Base-by-base conservation (phyloP, 1,140 invertebrate species). In the Chironomus tepperi region DNA sequence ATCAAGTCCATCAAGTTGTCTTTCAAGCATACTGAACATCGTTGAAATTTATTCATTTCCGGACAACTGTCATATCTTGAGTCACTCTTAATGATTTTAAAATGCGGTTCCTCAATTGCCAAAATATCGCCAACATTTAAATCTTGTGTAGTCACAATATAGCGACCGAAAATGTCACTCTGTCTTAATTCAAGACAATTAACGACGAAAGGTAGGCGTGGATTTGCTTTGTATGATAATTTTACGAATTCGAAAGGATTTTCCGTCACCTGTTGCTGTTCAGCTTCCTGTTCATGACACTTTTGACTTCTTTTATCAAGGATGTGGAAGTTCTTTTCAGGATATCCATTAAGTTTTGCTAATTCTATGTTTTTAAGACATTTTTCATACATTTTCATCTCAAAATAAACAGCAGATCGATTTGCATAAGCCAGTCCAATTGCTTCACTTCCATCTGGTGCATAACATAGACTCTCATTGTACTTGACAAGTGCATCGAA, bases 341-440 rank as follows among this genome's bases (percentile, higher is more conserved):
- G 74, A 57, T 65, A 74, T 21, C 19, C 18, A 34, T n/a, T 16
- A 10, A 12, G 21, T 57, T 57, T 74, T 16, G 74, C 74, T 15
- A 65, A 10, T 6, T 74, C 57, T 16, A 74, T 74, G 65, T 74
- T 57, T 15, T 57, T 64, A 2, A 74, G n/a, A 16, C 47, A 65
- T 57, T 74, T 57, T n/a, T 67, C 24, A 57, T 65, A 74, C 3
- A 24, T 2, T 65, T 67, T 67, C 74, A 74, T 64, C n/a, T 74
- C 24, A 34, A 74, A 34, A 42, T 43, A 74, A 2, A 43, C 43
- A 65, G 43, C 47, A 24, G 74, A 74, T 2, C 74, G 74, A 74
- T 74, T 74, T n/a, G 74, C 43, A 74, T 74, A 74, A 12, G 74
- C 74, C 2, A 74, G 34, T 19, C 74, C 47, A 57, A 67, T 34